Evolutionary conservation across 2,888 invertebrate species (phyloP).

Genomic region (Dryobotodes eremita): DNA sequence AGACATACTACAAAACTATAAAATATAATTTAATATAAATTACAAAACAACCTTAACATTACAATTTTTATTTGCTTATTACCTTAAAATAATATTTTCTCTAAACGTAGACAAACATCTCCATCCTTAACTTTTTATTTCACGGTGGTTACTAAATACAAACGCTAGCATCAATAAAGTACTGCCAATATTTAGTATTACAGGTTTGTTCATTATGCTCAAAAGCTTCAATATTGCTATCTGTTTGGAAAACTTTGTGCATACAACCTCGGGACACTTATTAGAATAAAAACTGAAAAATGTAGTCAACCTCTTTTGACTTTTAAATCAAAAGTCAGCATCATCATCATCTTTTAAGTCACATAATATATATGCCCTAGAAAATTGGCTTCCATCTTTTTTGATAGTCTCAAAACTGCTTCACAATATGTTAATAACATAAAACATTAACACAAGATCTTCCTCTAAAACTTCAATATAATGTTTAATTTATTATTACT

Average conservation of each 20-base stretch:
- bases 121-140: neutral
- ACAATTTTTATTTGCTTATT: no score
- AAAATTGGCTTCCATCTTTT: neutral
- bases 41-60: neutral
- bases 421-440: neutral
- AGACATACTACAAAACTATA: neutral
- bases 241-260: neutral
- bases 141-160: neutral
- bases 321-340: neutral
- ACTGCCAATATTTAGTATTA: neutral
- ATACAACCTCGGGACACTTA: neutral
- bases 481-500: neutral
- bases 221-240: neutral
- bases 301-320: neutral
- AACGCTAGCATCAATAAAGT: neutral
- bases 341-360: no score
- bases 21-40: neutral
- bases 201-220: neutral
- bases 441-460: neutral
- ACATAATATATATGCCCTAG: neutral
- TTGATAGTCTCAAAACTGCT: neutral
- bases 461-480: neutral
- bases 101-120: no score
- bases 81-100: neutral
- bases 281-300: neutral